Evolutionary conservation across 2,113 vertebrate genomes (phyloP).

Genomic region (Albula goreensis): DNA sequence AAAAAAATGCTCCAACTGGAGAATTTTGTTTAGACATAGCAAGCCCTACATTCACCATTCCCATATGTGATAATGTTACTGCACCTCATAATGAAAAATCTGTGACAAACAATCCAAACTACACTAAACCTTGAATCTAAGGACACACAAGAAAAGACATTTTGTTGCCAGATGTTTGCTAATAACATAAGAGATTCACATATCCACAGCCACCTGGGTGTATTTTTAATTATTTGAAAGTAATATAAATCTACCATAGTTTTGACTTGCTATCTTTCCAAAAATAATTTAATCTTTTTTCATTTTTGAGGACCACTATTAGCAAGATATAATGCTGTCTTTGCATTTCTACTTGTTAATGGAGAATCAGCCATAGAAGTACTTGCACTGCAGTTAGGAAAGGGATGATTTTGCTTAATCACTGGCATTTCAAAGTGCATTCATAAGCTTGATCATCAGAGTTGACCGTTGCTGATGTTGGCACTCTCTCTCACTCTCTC

Average conservation of each 20-base stretch:
- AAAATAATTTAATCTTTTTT: conserved; percentile 18
- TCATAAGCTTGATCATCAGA: not conserved
- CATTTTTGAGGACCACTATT: not conserved
- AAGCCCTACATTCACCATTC: too few species aligned
- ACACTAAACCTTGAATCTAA: not conserved
- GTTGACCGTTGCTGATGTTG: too few species aligned
- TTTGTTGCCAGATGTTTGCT: not conserved
- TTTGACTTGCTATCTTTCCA: not conserved
- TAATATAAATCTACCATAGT: not conserved
- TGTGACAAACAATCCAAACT: not conserved
- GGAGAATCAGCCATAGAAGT: not conserved
- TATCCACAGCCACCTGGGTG: not conserved
- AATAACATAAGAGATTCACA: not conserved
- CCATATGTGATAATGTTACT: not conserved
- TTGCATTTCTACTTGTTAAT: not conserved
- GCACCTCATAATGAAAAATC: not conserved
- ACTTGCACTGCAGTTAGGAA: not conserved
- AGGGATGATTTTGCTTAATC: conserved; percentile 6
- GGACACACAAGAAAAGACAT: not conserved
- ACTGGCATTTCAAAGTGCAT: conserved; percentile 15
- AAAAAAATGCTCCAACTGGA: too few species aligned
- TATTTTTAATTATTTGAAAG: not conserved
- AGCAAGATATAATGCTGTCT: not conserved
- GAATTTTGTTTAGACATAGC: too few species aligned
- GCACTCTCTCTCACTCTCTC: not conserved